These are phyloP conservation scores for Dryomyza anilis DNA, from an alignment of 2,888 invertebrate genomes.

Conservation along the genomic window DNA sequence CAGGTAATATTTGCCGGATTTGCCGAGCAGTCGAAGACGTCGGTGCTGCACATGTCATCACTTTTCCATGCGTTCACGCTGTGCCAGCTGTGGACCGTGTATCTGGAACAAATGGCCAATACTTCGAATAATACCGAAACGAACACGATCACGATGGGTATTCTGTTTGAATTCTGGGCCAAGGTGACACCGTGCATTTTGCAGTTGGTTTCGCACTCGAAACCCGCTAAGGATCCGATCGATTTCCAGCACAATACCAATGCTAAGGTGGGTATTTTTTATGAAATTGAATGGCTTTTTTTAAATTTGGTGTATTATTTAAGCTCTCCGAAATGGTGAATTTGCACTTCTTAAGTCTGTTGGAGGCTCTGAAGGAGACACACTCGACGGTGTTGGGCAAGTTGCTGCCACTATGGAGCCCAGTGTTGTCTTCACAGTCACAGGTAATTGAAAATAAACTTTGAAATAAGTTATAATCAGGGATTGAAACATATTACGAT, in stretches of 20 bases:
- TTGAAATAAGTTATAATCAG: too few species aligned
- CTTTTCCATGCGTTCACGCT: slow-evolving; percentile 96
- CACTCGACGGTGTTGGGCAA: slow-evolving; percentile 91
- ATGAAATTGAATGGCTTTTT: not conserved
- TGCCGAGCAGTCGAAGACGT: slow-evolving; percentile 92
- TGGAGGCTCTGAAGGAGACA: slow-evolving; percentile 94
- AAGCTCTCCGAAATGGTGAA: slow-evolving; percentile 98
- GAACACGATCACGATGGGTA: slow-evolving; percentile 71
- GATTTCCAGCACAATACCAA: slow-evolving; percentile 45
- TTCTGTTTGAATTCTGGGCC: slow-evolving; percentile 97
- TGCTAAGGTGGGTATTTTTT: slow-evolving; percentile 37
- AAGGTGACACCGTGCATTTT: slow-evolving; percentile 95
- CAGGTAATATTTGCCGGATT: slow-evolving; percentile 95
- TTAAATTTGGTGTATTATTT: too few species aligned
- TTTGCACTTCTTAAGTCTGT: slow-evolving; percentile 90
- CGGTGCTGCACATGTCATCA: slow-evolving; percentile 93
- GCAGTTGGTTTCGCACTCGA: slow-evolving; percentile 89
- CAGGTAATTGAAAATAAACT: too few species aligned
- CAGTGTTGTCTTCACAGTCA: slow-evolving; percentile 91
- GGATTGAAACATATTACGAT: too few species aligned
- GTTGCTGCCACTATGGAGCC: slow-evolving; percentile 93
- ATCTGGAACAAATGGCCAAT: slow-evolving; percentile 86
- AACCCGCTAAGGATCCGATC: slow-evolving; percentile 71
- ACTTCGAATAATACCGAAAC: slow-evolving; percentile 73
- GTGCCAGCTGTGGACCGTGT: slow-evolving; percentile 98